Evolutionary conservation across 2,113 vertebrate species (phyloP).

Genomic region (Tragelaphus strepsiceros): DNA sequence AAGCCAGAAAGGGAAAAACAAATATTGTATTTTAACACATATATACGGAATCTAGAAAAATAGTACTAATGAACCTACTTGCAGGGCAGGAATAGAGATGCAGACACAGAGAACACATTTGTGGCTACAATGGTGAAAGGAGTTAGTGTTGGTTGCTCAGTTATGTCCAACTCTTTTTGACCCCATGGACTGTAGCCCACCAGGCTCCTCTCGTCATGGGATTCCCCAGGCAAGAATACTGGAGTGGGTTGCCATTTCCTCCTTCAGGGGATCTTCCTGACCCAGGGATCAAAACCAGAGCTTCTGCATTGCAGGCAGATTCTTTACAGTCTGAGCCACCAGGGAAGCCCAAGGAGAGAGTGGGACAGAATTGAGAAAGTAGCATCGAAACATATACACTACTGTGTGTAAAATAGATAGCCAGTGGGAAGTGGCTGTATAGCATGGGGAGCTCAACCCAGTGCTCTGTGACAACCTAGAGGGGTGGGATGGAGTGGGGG

Average conservation of each 20-base stretch:
- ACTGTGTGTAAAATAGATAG: background rate
- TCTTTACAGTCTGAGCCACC: background rate
- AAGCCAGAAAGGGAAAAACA: background rate
- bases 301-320: background rate
- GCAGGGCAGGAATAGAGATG: background rate
- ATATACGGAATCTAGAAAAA: background rate
- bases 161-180: background rate
- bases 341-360: background rate
- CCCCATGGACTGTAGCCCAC: background rate
- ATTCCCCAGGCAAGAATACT: background rate
- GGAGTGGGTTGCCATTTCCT: background rate
- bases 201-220: background rate
- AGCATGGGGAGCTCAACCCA: background rate
- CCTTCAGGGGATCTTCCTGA: background rate
- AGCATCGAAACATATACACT: background rate
- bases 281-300: background rate
- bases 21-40: background rate
- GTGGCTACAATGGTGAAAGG: background rate
- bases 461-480: background rate
- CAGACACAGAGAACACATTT: background rate
- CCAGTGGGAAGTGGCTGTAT: background rate
- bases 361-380: background rate
- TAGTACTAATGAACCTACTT: background rate
- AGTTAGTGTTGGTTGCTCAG: background rate
- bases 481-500: background rate